Evolutionary conservation across 2,113 vertebrate genomes (phyloP).

Genomic region (Opisthocomus hoazin): DNA sequence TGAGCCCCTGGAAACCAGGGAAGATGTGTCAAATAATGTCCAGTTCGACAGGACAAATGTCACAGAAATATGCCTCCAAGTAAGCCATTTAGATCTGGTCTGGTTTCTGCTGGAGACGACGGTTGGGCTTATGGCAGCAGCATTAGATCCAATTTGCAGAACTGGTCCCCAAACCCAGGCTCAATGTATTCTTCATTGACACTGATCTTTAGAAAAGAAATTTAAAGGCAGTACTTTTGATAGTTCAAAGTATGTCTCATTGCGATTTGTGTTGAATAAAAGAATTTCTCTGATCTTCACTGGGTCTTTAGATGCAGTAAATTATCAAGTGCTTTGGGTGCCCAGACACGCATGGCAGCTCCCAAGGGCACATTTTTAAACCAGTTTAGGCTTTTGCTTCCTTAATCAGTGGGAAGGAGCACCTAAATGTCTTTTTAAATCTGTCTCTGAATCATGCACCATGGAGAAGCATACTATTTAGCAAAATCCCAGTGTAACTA

Average conservation of each 20-base stretch:
- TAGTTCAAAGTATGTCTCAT: neutral
- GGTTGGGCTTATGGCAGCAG: neutral
- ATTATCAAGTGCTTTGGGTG: neutral
- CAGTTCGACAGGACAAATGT: neutral
- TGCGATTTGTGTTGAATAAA: slow-evolving; percentile 4
- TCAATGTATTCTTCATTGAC: neutral
- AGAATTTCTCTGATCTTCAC: neutral
- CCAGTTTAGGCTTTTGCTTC: slow-evolving; percentile 18
- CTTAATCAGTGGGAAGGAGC: slow-evolving; percentile 24
- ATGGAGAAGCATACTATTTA: neutral
- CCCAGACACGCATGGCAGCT: neutral
- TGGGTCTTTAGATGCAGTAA: neutral
- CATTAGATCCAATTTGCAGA: neutral
- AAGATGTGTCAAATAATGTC: neutral
- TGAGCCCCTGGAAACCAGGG: neutral
- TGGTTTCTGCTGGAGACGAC: neutral
- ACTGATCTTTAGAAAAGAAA: neutral
- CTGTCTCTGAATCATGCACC: neutral
- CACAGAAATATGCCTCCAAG: neutral
- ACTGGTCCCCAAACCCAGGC: neutral
- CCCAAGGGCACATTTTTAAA: slow-evolving; percentile 14
- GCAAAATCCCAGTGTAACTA: neutral
- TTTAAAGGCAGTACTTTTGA: neutral
- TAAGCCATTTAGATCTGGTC: neutral
- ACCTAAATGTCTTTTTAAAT: slow-evolving; percentile 36